These are phyloP conservation scores for Agrochola lychnidis DNA, from an alignment of 2,888 invertebrate species.

Conservation along the genomic window DNA sequence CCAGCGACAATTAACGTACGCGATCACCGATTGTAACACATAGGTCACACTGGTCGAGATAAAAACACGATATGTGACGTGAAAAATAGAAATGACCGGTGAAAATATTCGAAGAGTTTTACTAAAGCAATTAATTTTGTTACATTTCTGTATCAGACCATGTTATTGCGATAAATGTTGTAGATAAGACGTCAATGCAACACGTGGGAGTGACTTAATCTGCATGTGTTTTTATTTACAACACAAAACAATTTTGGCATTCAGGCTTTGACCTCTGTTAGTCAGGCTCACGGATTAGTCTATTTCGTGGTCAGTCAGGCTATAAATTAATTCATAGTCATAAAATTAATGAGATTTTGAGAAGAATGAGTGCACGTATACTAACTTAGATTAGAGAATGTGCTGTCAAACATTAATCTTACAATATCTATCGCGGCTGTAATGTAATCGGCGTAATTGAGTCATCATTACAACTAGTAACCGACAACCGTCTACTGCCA, in stretches of 20 bases:
- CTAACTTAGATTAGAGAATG: neutral
- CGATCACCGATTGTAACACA: conserved; percentile 68
- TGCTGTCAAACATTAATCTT: conserved; percentile 15
- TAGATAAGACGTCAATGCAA: conserved; percentile 49
- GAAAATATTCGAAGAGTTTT: conserved; percentile 12
- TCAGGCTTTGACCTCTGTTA: conserved; percentile 9
- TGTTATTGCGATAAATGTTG: conserved; percentile 41
- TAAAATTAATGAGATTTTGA: conserved; percentile 4
- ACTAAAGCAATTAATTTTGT: conserved; percentile 10
- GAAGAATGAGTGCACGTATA: neutral
- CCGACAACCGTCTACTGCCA: conserved; percentile 1
- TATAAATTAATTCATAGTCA: no score
- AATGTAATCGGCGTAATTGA: conserved; percentile 18
- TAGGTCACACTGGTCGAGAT: conserved; percentile 38
- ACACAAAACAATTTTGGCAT: conserved; percentile 13
- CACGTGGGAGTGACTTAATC: conserved; percentile 41
- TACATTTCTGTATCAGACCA: conserved; percentile 34
- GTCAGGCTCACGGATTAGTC: neutral
- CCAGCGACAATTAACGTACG: conserved; percentile 71
- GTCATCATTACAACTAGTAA: conserved; percentile 29
- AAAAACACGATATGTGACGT: neutral
- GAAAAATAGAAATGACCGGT: conserved; percentile 1
- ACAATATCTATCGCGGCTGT: conserved; percentile 24
- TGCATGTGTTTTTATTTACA: conserved; percentile 51
- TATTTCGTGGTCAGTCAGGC: neutral